Percentiles rank a stretch among this genome's conserved stretches.
Evolutionary conservation across 2,888 invertebrate species (phyloP).

Genomic region (Watsonalla cultraria): DNA sequence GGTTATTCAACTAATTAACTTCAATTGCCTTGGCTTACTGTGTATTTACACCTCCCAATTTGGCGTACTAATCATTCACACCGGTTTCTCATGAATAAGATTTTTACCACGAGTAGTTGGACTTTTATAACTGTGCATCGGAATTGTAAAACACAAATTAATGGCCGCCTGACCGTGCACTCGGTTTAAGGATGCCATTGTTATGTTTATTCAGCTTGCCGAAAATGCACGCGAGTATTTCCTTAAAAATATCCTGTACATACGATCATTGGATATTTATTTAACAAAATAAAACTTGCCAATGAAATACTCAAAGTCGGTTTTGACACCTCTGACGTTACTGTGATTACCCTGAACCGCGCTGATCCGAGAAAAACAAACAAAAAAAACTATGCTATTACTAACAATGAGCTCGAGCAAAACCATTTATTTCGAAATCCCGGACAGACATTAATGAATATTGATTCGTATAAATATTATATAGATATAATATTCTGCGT

Average conservation of each 20-base stretch:
- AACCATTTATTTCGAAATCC: too few relatives aligned
- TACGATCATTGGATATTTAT: not conserved
- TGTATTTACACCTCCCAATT: slow-evolving; percentile 6
- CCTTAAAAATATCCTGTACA: slow-evolving; percentile 25
- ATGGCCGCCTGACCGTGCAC: slow-evolving; percentile 13
- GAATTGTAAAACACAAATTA: slow-evolving; percentile 11
- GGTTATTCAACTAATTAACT: slow-evolving; percentile 14
- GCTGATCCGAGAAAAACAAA: too few relatives aligned
- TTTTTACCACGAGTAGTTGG: not conserved
- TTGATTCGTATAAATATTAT: too few relatives aligned
- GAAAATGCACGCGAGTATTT: slow-evolving; percentile 26
- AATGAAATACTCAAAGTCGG: too few relatives aligned
- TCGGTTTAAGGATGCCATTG: slow-evolving; percentile 36
- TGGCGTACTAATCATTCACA: slow-evolving; percentile 1
- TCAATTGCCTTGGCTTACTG: slow-evolving; percentile 5
- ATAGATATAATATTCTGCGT: not conserved
- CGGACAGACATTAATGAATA: too few relatives aligned
- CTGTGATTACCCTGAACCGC: too few relatives aligned
- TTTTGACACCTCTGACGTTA: too few relatives aligned
- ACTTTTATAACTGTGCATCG: not conserved
- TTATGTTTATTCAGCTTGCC: slow-evolving; percentile 36
- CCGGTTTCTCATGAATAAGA: slow-evolving; percentile 9
- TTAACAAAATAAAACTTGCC: too few relatives aligned
- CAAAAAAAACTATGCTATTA: too few relatives aligned
- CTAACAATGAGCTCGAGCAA: too few relatives aligned